Evolutionary conservation across 2,797 vertebrate species (phyloP).

Genomic region (Rhinella marina): DNA sequence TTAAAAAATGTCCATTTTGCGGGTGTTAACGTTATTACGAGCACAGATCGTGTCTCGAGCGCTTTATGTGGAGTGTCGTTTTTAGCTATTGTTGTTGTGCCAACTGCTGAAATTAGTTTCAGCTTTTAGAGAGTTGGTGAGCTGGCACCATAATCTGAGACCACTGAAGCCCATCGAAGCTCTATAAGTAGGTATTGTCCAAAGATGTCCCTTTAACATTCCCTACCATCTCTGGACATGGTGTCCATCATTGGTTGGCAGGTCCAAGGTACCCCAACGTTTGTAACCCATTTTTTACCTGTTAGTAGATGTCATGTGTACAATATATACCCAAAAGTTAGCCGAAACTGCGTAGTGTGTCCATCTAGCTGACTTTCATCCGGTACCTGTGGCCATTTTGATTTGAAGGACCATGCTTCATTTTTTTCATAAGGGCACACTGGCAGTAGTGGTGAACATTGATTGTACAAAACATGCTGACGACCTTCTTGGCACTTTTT

Average conservation of each 20-base stretch:
- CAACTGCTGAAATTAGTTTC: too few relatives aligned
- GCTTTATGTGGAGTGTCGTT: neutral
- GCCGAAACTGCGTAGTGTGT: neutral
- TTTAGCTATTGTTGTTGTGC: neutral
- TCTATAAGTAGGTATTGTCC: too few relatives aligned
- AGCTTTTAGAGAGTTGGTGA: too few relatives aligned
- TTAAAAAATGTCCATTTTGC: conserved; percentile 44
- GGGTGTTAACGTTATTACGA: conserved; percentile 25
- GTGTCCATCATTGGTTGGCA: neutral
- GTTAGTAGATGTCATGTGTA: too few relatives aligned
- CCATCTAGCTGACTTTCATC: neutral
- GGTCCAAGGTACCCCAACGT: too few relatives aligned
- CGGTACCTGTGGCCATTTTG: neutral
- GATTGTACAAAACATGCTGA: neutral
- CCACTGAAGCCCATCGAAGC: too few relatives aligned
- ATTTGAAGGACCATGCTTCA: too few relatives aligned
- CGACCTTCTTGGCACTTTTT: neutral
- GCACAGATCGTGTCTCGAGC: too few relatives aligned
- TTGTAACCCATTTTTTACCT: too few relatives aligned
- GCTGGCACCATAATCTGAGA: too few relatives aligned
- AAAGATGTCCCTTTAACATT: too few relatives aligned
- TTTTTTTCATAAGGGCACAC: neutral
- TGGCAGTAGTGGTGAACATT: neutral
- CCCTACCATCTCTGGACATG: neutral
- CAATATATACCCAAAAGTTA: too few relatives aligned